Evolutionary conservation across 2,113 vertebrate species (phyloP).

Genomic region (Litocranius walleri): DNA sequence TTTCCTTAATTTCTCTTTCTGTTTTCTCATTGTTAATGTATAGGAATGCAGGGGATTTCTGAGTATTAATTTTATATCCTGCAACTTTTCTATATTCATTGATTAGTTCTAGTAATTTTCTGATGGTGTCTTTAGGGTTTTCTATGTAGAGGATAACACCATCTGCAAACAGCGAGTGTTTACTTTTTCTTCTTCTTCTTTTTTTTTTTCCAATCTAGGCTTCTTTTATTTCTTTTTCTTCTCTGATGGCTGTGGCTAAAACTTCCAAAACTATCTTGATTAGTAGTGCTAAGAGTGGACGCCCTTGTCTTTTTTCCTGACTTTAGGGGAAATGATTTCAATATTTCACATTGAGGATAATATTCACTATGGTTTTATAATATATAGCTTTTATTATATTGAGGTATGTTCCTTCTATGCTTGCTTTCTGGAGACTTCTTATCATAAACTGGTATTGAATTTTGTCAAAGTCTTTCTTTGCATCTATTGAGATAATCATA

Average conservation of each 20-base stretch:
- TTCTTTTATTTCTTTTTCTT: not conserved
- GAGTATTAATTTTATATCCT: not conserved
- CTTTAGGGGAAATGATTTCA: not conserved
- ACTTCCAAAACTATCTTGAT: not conserved
- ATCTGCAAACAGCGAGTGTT: not conserved
- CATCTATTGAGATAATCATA: not conserved
- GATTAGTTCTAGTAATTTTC: not conserved
- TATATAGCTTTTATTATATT: not conserved
- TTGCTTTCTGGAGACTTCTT: not conserved
- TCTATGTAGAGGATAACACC: not conserved
- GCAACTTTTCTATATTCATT: not conserved
- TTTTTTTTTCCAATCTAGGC: not conserved
- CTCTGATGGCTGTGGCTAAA: not conserved
- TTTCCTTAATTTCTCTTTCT: not conserved
- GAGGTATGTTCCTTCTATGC: not conserved
- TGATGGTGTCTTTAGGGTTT: not conserved
- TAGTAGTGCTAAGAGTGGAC: not conserved
- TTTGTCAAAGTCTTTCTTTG: not conserved
- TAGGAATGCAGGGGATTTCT: not conserved
- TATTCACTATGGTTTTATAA: not conserved
- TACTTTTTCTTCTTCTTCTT: not conserved
- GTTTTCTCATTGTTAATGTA: not conserved
- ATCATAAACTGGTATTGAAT: not conserved
- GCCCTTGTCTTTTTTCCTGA: not conserved
- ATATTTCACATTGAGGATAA: not conserved